A percentile compares a stretch with the other conserved stretches of the same genome.
These are phyloP conservation scores for Prolemur simus DNA, from an alignment of 2,113 vertebrate species.

Conservation along the genomic window DNA sequence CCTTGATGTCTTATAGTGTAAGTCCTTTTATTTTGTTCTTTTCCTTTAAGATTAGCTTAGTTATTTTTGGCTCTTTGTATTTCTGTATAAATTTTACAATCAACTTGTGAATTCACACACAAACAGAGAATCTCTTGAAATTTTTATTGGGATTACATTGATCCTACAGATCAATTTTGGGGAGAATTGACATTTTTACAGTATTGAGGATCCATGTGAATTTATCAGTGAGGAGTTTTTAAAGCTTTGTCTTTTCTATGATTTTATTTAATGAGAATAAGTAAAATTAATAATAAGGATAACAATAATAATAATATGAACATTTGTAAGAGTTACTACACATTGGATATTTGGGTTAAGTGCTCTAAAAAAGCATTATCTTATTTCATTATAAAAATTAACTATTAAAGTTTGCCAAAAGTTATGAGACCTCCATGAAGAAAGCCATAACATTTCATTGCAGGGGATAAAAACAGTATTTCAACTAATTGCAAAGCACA, in stretches of 20 bases:
- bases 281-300: background rate
- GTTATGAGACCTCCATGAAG: background rate
- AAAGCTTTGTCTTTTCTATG: background rate
- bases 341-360: background rate
- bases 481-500: background rate
- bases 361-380: background rate
- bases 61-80: background rate
- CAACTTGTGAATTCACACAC: background rate
- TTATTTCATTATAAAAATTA: slow-evolving; percentile 11
- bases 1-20: background rate
- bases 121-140: background rate
- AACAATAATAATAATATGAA: background rate
- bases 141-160: background rate
- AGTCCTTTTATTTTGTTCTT: background rate
- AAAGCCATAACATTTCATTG: slow-evolving; percentile 6
- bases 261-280: slow-evolving; percentile 28
- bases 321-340: background rate
- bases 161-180: background rate
- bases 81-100: background rate
- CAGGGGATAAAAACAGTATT: slow-evolving; percentile 31
- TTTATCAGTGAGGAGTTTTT: background rate
- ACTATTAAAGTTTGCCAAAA: background rate
- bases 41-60: background rate
- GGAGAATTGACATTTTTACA: background rate
- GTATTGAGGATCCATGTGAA: background rate